Conservation (phyloP, 2,888 invertebrate genomes). For the Bombylius discolor region DNA sequence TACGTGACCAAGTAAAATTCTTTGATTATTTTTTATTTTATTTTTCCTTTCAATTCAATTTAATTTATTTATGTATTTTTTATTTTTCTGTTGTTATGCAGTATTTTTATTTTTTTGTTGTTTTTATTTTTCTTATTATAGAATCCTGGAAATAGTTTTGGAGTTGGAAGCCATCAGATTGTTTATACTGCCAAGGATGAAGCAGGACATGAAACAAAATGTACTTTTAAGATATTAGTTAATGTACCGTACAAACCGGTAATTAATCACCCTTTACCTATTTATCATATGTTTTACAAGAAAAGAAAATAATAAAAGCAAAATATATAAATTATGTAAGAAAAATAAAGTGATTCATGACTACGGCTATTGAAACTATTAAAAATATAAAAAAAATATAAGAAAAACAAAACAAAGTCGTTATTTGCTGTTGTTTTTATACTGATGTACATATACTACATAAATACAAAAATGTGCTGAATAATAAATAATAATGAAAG, state of each 20-base stretch:
- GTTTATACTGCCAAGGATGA: constrained; percentile 39
- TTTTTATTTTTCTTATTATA: constrained; percentile 20
- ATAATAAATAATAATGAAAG: no score
- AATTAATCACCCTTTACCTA: constrained; percentile 13
- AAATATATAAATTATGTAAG: not conserved
- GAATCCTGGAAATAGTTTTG: constrained; percentile 36
- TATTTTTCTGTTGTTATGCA: not conserved
- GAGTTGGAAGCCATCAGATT: constrained; percentile 36
- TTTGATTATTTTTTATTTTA: not conserved
- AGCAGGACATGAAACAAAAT: constrained; percentile 38
- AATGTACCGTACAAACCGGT: constrained; percentile 12
- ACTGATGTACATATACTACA: no score
- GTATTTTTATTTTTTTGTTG: not conserved
- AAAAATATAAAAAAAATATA: not conserved
- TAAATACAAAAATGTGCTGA: no score
- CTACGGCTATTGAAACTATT: no score
- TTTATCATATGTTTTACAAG: constrained; percentile 14
- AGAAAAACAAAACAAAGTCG: no score
- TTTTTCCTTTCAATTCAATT: not conserved
- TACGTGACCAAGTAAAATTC: no score
- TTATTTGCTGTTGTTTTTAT: no score
- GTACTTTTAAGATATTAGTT: constrained; percentile 31
- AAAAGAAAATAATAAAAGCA: not conserved
- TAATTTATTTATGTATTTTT: not conserved
- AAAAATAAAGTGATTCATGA: not conserved